A percentile compares a stretch with the other conserved stretches of the same genome.
Evolutionary conservation across 2,888 invertebrate species (phyloP).

Genomic region (Aspidiotus rigidus): DNA sequence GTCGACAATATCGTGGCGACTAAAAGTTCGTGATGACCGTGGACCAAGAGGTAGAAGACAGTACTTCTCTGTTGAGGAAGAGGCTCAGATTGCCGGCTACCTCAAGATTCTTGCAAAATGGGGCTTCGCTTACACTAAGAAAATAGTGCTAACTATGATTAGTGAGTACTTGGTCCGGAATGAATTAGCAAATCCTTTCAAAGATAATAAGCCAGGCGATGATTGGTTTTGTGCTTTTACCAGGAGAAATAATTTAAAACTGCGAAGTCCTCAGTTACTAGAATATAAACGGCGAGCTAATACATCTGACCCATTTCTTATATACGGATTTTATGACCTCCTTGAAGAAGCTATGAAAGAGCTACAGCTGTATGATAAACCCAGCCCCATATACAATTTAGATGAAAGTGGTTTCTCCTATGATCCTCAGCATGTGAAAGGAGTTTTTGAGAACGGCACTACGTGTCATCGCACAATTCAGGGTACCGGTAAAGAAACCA

Average conservation of each 20-base stretch:
- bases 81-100: not conserved
- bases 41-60: slow-evolving; percentile 9
- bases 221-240: not conserved
- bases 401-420: slow-evolving; percentile 7
- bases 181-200: not conserved
- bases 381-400: not conserved
- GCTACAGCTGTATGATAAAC: not conserved
- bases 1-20: not conserved
- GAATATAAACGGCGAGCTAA: not conserved
- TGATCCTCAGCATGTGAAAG: not conserved
- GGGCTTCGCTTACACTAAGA: not conserved
- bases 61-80: not conserved
- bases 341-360: not conserved
- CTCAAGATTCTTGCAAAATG: not conserved
- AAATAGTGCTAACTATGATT: not conserved
- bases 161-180: not conserved
- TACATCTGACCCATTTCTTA: not conserved
- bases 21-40: not conserved
- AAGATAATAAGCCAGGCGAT: not conserved
- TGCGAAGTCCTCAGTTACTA: not conserved
- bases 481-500: slow-evolving; percentile 7
- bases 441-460: not conserved
- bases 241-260: slow-evolving; percentile 5
- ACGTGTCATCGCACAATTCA: not conserved
- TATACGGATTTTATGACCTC: slow-evolving; percentile 10